Base-by-base conservation (phyloP, 2,113 vertebrate genomes). In the Symphodus melops region DNA sequence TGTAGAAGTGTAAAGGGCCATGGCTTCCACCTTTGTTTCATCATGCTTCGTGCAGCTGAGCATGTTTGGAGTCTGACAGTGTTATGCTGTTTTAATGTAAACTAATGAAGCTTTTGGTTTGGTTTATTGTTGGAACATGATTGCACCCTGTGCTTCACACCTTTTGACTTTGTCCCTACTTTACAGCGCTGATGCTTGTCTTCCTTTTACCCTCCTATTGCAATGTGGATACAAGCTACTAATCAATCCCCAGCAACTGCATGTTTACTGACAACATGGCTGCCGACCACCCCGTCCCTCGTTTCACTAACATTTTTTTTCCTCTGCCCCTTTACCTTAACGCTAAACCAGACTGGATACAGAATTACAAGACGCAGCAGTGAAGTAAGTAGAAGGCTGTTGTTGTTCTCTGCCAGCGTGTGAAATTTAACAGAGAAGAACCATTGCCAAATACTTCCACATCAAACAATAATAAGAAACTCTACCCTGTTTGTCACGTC, bases 341-440 rank as follows among this genome's bases (percentile, higher is more conserved):
- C 93, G 90, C 85, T 92, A 84, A 77, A 75, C 86, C 94, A 97
- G 96, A 94, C 95, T 97, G 96, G 96, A 98, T 91, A 94, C 96
- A 94, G 95, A 96, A 87, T 91, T 97, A 89, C 96, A 94, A 86
- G 95, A 96, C 72, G 83, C 94, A 77, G 89, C 95, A 66, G 88
- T 91, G 91, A 96, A 97, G 96, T 98, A 96, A 96, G 96, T 94
- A 64, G 46, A 36, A 11, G 33, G 44, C 7, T 14, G 16, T 20
- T 56, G 13, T 28, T 62, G 61, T 28, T 62, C 63, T 52, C 21
- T 55, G 28, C 58, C 36, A 54, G 13, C 10, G 44, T 28, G 61
- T 67, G 20, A 62, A 21, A 13, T 42, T 9, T 23, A 59, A 37
- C 58, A 9, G 28, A 46, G 10, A 44, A 14, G 13, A 36, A 16